Evolutionary conservation across 37 sponge, comb jelly and placozoan genomes (phyloP), one percentile per base, ranked within the genome.

Genomic region (Petrosia ficiformis): DNA sequence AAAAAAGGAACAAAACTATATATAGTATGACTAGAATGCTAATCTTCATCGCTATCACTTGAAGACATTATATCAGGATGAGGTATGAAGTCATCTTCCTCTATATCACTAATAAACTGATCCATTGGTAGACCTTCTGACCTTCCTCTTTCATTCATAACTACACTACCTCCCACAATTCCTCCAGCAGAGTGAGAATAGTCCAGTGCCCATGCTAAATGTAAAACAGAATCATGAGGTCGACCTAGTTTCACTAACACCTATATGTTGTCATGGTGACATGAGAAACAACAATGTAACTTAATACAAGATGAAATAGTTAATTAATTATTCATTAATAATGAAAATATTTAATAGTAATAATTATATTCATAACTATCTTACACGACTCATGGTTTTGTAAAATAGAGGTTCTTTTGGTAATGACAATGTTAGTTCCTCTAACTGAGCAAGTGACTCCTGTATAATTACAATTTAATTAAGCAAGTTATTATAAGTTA

Each of bases 351-450:
- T 44, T 57, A 57, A 61, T 8, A 44, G n/a, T 29, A 72, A 25
- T 21, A 32, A 4, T 42, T 56, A 74, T 33, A 57, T 35, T 24
- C 34, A 74, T 57, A 8, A n/a, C 65, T 65, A 19, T 16, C 80
- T 70, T 43, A 96, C 97, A 88, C 89, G 86, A 25, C 91, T 93
- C 71, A 80, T 93, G 67, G 68, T 79, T 67, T 87, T 74, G 77
- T 87, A 93, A 60, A 96, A 60, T 24, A 75, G 75, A 3, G 94
- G 77, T 42, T 96, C 97, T 30, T 78, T 93, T 1, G 97, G 89
- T 44, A 82, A 80, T 26, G 71, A 78, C 36, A 38, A 67, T 0
- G 79, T 66, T 25, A 96, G 65, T 37, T 81, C 72, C 37, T 92
- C 78, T 70, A 96, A 57, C 78, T 85, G 81, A 4, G 40, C 59